These are phyloP conservation scores for Platalea minor DNA, from an alignment of 2,797 vertebrate species.

Conservation along the genomic window DNA sequence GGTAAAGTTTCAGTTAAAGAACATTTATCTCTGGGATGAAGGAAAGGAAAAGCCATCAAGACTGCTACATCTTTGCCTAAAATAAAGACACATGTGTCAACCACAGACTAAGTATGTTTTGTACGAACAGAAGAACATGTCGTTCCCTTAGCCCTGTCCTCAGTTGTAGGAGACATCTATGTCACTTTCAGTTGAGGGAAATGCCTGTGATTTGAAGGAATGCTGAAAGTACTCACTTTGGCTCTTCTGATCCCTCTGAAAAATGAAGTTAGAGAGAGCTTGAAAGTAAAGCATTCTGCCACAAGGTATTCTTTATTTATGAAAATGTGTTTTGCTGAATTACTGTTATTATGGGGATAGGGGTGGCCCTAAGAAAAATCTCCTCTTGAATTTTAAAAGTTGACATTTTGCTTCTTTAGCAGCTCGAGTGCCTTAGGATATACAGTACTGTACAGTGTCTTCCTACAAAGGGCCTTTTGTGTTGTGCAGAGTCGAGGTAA, in stretches of 20 bases:
- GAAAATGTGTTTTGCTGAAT: constrained; percentile 19
- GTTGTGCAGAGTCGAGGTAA: neutral
- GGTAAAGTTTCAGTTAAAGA: constrained; percentile 1
- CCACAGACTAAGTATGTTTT: neutral
- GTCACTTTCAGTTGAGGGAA: neutral
- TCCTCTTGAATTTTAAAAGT: neutral
- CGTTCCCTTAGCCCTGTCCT: neutral
- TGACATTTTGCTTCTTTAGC: neutral
- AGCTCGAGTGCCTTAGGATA: neutral
- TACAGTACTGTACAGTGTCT: neutral
- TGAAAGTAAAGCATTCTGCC: neutral
- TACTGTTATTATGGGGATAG: neutral
- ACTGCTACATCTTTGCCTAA: neutral
- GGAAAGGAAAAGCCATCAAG: neutral
- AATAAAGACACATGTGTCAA: constrained; percentile 31
- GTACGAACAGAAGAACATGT: neutral
- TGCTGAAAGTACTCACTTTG: neutral
- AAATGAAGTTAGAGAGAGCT: neutral
- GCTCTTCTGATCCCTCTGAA: neutral
- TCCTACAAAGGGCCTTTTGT: constrained; percentile 27
- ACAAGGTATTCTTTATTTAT: neutral
- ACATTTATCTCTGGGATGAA: neutral
- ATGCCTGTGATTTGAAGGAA: constrained; percentile 19
- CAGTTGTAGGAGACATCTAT: neutral
- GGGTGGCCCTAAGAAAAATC: neutral